Evolutionary conservation across 2,888 invertebrate species (phyloP).

Genomic region (Euplagia quadripunctaria): DNA sequence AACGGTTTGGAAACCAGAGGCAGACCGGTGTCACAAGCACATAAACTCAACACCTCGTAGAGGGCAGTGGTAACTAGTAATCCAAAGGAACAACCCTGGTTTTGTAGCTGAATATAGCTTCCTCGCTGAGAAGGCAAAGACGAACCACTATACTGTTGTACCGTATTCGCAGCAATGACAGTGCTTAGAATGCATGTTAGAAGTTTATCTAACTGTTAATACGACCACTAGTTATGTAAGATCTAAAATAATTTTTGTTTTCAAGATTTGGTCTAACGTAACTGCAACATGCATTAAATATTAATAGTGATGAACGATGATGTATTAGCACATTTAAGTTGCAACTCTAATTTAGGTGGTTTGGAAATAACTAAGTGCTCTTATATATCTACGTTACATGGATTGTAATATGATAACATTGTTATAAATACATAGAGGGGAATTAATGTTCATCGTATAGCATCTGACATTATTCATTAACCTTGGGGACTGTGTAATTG

Average conservation of each 20-base stretch:
- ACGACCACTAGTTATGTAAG: background rate
- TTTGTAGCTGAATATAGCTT: background rate
- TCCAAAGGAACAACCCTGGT: background rate
- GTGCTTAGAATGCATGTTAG: background rate
- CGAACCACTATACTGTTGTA: background rate
- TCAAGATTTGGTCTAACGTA: conserved; percentile 55
- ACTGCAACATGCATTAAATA: conserved; percentile 50
- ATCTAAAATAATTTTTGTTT: background rate
- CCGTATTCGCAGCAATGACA: background rate
- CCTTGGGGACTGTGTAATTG: conserved; percentile 42
- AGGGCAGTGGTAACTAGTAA: background rate
- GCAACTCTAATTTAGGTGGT: conserved; percentile 17
- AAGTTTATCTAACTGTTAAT: background rate
- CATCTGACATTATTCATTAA: conserved; percentile 52
- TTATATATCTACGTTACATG: conserved; percentile 14
- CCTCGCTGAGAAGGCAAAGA: background rate
- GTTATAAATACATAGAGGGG: conserved; percentile 43
- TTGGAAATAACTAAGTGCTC: background rate
- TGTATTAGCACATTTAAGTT: conserved; percentile 48
- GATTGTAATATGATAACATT: conserved; percentile 42
- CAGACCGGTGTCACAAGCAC: background rate
- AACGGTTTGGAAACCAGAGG: background rate
- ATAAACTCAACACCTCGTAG: background rate
- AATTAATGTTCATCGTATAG: conserved; percentile 47
- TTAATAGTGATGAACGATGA: conserved; percentile 56